Conservation (phyloP, 2,888 invertebrate species). For the Xanthostigma xanthostigma region DNA sequence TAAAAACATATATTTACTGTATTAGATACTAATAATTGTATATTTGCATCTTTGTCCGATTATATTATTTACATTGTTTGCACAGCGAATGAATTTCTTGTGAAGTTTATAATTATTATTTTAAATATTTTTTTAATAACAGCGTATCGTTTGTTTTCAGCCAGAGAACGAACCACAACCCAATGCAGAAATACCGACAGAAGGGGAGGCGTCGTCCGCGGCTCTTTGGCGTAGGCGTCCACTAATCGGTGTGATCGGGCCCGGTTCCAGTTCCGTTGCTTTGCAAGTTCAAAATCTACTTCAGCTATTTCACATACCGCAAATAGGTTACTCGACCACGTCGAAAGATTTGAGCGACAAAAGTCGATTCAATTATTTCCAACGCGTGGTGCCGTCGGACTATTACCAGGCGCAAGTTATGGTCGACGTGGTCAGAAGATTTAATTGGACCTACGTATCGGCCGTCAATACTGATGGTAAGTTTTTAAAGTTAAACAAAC, state of each 20-base stretch:
- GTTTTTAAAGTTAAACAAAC: conserved; percentile 16
- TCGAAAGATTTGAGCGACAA: conserved; percentile 61
- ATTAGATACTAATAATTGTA: no score
- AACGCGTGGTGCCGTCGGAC: conserved; percentile 66
- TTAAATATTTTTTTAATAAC: no score
- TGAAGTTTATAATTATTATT: no score
- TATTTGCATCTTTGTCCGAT: no score
- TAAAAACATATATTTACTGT: no score
- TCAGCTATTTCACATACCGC: conserved; percentile 46
- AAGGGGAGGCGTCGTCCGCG: no score
- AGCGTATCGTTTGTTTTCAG: no score
- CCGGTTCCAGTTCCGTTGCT: conserved; percentile 57
- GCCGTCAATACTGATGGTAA: conserved; percentile 61
- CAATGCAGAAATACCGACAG: no score
- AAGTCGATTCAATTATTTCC: conserved; percentile 57
- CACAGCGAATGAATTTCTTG: no score
- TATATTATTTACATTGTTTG: no score
- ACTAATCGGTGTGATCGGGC: conserved; percentile 56
- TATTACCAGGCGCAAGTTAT: conserved; percentile 61
- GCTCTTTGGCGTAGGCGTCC: conserved; percentile 21
- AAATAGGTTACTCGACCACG: conserved; percentile 57
- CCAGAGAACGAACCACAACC: no score
- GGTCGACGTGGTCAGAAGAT: conserved; percentile 46
- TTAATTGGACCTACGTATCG: conserved; percentile 69
- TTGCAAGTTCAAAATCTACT: conserved; percentile 61